Evolutionary conservation across 2,113 vertebrate species (phyloP), one percentile per base, ranked within the genome.

Genomic region (Scatophagus argus): DNA sequence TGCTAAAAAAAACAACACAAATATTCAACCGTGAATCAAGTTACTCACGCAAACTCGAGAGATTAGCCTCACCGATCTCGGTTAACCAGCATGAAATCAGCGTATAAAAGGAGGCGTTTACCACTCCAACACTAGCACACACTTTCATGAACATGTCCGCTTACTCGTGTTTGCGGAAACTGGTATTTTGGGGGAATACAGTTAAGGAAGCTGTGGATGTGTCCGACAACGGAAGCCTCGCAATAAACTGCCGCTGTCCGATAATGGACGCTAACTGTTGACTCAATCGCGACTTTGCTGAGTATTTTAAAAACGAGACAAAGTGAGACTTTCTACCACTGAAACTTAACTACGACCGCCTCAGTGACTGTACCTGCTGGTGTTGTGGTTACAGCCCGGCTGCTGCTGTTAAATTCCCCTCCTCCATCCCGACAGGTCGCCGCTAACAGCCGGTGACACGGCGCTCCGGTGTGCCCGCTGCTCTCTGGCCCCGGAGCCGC

Each of bases 381-480:
- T 0, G 47, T 31, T 31, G 17, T 2, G 58, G 14, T 66, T 31
- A 4, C 25, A 1, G 52, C 14, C 23, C n/a, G 32, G 8, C 34
- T 38, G 9, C 17, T 34, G 74, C 21, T 36, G 19, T 31, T 34
- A 51, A 3, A 32, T 3, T 17, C 60, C 6, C 60, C 13, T 71
- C 38, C 0, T 55, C 27, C 65, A 25, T 19, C 65, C 41, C 65
- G 56, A 43, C 36, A 51, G 13, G 8, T 12, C 0, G 82, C 71
- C 23, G 68, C 68, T 52, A 8, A 55, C 0, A 5, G 56, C 38
- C 66, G 76, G 77, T 61, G 82, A 67, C 87, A 81, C 63, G 73
- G 76, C 63, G 75, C 56, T 65, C 63, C 29, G 59, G 56, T 54
- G 77, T 61, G 82, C 70, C 61, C 49, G 65, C 58, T 32, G 46